Percentiles rank a stretch among this genome's conserved stretches.
These are phyloP conservation scores for Branchinecta lynchi DNA, from an alignment of 1,140 invertebrate genomes.

Conservation along the genomic window DNA sequence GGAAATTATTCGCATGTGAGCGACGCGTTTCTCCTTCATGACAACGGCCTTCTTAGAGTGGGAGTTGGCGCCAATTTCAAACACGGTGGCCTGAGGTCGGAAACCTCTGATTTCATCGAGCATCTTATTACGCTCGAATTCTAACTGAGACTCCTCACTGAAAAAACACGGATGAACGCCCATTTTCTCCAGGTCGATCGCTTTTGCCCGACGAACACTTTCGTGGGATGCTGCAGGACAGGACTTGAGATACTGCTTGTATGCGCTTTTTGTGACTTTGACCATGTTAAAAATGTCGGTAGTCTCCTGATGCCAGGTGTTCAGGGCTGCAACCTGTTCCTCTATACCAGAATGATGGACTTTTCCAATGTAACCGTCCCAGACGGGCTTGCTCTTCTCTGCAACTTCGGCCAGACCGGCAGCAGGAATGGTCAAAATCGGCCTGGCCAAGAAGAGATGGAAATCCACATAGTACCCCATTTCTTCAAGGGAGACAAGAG, in stretches of 20 bases:
- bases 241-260: conserved; percentile 73
- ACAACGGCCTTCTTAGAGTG: conserved; percentile 42
- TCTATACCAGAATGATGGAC: conserved; percentile 69
- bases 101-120: conserved; percentile 65
- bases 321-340: conserved; percentile 60
- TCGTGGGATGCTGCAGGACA: conserved; percentile 70
- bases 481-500: conserved; percentile 75
- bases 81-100: conserved; percentile 75
- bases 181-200: conserved; percentile 36
- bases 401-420: conserved; percentile 22
- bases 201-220: conserved; percentile 68
- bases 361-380: conserved; percentile 45
- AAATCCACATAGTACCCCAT: conserved; percentile 81
- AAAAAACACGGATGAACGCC: conserved; percentile 44
- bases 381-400: conserved; percentile 30
- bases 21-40: conserved; percentile 38
- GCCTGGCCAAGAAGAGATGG: conserved; percentile 75
- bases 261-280: conserved; percentile 68
- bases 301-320: conserved; percentile 49
- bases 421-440: conserved; percentile 43
- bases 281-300: conserved; percentile 61
- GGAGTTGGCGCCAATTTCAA: conserved; percentile 70
- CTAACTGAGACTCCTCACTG: conserved; percentile 24
- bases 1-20: conserved; percentile 27
- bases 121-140: conserved; percentile 31